A percentile compares a stretch with the other conserved stretches of the same genome.
phyloP scores from a whole-genome alignment of 2,888 invertebrate genomes.

The Tiphia femorata region DNA sequence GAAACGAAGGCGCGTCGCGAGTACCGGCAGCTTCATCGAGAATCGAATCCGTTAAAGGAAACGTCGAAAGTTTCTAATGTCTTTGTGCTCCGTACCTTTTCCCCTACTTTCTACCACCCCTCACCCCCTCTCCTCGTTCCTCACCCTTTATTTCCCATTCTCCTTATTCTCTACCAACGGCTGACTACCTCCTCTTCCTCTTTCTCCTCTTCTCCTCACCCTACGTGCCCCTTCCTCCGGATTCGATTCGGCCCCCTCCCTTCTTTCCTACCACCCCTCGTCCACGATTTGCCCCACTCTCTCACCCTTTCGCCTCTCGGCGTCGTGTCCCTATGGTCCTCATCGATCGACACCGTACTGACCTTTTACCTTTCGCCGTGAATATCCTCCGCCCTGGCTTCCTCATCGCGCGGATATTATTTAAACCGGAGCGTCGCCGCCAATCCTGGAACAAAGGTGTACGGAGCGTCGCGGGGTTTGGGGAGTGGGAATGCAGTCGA shows the following conservation, averaged over 20 bases:
- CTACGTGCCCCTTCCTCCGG: neutral
- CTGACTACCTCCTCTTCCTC: neutral
- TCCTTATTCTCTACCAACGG: neutral
- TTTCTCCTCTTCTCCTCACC: neutral
- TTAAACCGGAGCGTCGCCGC: conserved; percentile 30
- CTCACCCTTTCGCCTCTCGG: conserved; percentile 15
- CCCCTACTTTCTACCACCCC: conserved; percentile 1
- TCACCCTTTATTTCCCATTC: neutral
- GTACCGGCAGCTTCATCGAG: conserved; percentile 43
- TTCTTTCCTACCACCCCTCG: conserved; percentile 3
- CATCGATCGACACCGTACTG: conserved; percentile 34
- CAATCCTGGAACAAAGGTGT: conserved; percentile 29
- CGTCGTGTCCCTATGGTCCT: conserved; percentile 5
- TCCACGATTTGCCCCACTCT: conserved; percentile 20
- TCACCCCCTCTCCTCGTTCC: neutral
- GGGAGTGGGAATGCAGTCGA: conserved; percentile 37
- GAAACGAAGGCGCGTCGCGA: conserved; percentile 29
- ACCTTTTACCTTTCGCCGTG: conserved; percentile 35
- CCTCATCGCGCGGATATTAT: conserved; percentile 37
- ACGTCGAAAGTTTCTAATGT: conserved; percentile 36
- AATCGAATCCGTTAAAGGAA: conserved; percentile 23
- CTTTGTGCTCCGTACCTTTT: conserved; percentile 17
- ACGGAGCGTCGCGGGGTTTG: no score
- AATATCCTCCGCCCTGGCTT: conserved; percentile 3
- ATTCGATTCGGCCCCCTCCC: neutral